Percentiles rank a stretch among this genome's conserved stretches.
Conservation (phyloP, 2,113 vertebrate species). For the Gasterosteus aculeatus region DNA sequence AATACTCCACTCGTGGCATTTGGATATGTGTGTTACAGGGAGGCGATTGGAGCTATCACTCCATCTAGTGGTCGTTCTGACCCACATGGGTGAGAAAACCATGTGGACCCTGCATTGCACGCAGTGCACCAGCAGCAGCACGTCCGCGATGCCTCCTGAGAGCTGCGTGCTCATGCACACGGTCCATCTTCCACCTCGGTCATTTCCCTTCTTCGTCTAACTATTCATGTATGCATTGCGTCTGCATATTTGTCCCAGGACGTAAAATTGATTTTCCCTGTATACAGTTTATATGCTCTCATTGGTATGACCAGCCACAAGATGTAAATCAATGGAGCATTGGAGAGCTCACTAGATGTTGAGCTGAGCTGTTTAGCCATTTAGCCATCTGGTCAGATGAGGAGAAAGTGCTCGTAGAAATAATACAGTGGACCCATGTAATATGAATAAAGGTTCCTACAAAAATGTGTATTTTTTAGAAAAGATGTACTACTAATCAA, state of each 20-base stretch:
- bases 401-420: constrained; percentile 15
- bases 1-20: constrained; percentile 4
- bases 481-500: constrained; percentile 17
- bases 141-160: constrained; percentile 3
- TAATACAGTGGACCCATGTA: constrained; percentile 12
- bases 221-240: constrained; percentile 32
- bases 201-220: constrained; percentile 32
- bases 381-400: constrained; percentile 2
- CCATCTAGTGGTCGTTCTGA: constrained; percentile 69
- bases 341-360: constrained; percentile 6
- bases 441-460: constrained; percentile 14
- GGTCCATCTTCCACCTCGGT: constrained; percentile 33
- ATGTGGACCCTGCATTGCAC: constrained; percentile 36
- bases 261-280: constrained; percentile 37
- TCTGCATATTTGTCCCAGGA: constrained; percentile 35
- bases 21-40: constrained; percentile 9
- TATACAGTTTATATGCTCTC: constrained; percentile 42
- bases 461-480: constrained; percentile 3
- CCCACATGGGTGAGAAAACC: background rate
- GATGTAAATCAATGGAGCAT: constrained; percentile 54
- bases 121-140: constrained; percentile 29
- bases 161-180: constrained; percentile 16
- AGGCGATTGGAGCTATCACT: constrained; percentile 56
- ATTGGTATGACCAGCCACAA: constrained; percentile 29
- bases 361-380: constrained; percentile 10